phyloP scores from a whole-genome alignment of 2,888 invertebrate species.

The Phaedon cochleariae region DNA sequence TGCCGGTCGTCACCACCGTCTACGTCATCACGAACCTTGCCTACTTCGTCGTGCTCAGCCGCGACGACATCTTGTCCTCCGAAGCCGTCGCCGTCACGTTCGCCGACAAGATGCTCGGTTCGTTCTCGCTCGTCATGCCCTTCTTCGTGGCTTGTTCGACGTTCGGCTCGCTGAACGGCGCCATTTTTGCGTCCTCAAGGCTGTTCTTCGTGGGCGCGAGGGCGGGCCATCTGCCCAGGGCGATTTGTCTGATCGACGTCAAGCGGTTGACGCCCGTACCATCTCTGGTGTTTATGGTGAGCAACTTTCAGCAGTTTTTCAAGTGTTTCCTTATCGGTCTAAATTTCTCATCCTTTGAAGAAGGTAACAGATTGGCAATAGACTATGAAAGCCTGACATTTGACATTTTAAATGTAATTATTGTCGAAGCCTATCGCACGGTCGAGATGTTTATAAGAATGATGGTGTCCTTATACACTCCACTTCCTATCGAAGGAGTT shows the following conservation, averaged over 20 bases:
- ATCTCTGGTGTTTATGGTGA: slow-evolving; percentile 83
- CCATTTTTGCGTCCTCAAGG: slow-evolving; percentile 94
- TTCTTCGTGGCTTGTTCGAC: slow-evolving; percentile 92
- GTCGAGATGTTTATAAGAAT: no score
- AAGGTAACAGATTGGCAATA: no score
- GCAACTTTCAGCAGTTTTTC: no score
- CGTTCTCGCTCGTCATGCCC: slow-evolving; percentile 86
- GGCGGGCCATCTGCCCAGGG: slow-evolving; percentile 86
- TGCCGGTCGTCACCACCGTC: slow-evolving; percentile 87
- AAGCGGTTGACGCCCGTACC: slow-evolving; percentile 82
- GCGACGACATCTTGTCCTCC: slow-evolving; percentile 83
- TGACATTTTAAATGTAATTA: no score
- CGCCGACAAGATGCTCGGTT: slow-evolving; percentile 79
- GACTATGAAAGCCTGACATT: no score
- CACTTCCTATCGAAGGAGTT: no score
- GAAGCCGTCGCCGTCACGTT: slow-evolving; percentile 99
- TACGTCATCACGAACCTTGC: slow-evolving; percentile 90
- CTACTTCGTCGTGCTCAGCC: slow-evolving; percentile 86
- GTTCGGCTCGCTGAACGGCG: slow-evolving; percentile 92
- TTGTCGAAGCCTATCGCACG: no score
- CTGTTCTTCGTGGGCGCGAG: slow-evolving; percentile 93
- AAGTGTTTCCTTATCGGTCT: no score
- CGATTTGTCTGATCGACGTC: slow-evolving; percentile 81
- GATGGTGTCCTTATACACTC: no score
- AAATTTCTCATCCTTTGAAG: no score